Evolutionary conservation across 2,113 vertebrate species (phyloP).

Genomic region (Dascyllus trimaculatus): DNA sequence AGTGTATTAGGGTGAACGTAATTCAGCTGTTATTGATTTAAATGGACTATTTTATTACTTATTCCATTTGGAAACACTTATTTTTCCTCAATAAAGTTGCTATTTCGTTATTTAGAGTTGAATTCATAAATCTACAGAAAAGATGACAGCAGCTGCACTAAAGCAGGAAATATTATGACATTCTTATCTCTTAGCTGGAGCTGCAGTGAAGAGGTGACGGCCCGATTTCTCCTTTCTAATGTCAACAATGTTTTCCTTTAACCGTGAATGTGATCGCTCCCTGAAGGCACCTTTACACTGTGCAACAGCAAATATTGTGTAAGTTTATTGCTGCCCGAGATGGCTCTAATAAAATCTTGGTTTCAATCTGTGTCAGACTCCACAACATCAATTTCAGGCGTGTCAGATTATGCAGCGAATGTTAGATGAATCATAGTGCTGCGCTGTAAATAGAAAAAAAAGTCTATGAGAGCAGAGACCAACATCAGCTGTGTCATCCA

Average conservation of each 20-base stretch:
- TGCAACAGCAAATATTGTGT: neutral
- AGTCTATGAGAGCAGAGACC: neutral
- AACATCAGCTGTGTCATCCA: slow-evolving; percentile 7
- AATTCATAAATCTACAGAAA: no score
- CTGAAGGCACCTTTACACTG: neutral
- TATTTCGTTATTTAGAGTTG: no score
- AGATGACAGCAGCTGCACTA: no score
- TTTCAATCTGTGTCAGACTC: slow-evolving; percentile 7
- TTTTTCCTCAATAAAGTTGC: no score
- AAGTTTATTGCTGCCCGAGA: neutral
- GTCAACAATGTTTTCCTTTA: slow-evolving; percentile 19
- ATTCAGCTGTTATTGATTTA: no score
- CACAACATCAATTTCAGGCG: slow-evolving; percentile 10
- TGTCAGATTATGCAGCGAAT: slow-evolving; percentile 14
- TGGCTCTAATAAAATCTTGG: slow-evolving; percentile 15
- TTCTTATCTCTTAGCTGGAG: slow-evolving; percentile 2
- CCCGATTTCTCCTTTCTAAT: slow-evolving; percentile 2
- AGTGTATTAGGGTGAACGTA: no score
- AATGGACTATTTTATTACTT: no score
- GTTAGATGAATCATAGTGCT: slow-evolving; percentile 5
- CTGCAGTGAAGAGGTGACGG: slow-evolving; percentile 9
- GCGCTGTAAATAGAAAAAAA: no score
- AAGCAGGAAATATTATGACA: neutral
- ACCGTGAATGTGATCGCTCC: neutral
- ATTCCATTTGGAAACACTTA: no score